Conservation (phyloP, 2,888 invertebrate species). For the Scaptomyza reducta region DNA sequence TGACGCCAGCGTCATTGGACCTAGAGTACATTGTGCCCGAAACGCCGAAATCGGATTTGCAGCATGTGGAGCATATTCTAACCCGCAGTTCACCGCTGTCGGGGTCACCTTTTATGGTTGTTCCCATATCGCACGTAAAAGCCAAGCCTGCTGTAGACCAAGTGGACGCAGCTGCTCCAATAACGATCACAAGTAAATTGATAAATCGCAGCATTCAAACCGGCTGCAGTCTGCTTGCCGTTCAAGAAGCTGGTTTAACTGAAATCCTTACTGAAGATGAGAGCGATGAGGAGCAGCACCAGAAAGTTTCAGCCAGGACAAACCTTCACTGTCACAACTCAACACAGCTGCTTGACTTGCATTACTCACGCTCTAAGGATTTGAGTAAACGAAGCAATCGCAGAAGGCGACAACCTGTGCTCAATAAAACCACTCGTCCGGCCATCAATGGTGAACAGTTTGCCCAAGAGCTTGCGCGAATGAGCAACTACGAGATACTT, state of each 20-base stretch:
- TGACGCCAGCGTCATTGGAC: constrained; percentile 7
- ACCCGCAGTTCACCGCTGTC: constrained; percentile 4
- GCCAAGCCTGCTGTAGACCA: neutral
- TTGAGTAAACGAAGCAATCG: neutral
- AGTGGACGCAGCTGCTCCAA: neutral
- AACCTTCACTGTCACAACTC: constrained; percentile 27
- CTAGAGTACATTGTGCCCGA: constrained; percentile 57
- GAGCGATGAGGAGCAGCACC: constrained; percentile 39
- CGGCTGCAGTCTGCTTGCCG: neutral
- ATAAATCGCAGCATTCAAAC: constrained; percentile 51
- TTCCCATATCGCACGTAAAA: constrained; percentile 35
- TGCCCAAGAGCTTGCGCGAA: constrained; percentile 71
- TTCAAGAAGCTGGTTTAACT: constrained; percentile 1
- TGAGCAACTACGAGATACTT: constrained; percentile 79
- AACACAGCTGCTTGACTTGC: constrained; percentile 53
- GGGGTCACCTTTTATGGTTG: constrained; percentile 28
- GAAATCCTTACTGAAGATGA: constrained; percentile 68
- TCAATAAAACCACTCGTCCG: constrained; percentile 70
- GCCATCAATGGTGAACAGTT: constrained; percentile 80
- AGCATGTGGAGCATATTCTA: constrained; percentile 39
- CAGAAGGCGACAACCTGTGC: constrained; percentile 10
- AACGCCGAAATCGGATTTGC: constrained; percentile 49
- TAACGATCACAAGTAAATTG: neutral
- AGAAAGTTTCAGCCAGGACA: constrained; percentile 35
- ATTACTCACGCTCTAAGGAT: constrained; percentile 38